Evolutionary conservation across 2,113 vertebrate species (phyloP).

Genomic region (Macrotis lagotis): DNA sequence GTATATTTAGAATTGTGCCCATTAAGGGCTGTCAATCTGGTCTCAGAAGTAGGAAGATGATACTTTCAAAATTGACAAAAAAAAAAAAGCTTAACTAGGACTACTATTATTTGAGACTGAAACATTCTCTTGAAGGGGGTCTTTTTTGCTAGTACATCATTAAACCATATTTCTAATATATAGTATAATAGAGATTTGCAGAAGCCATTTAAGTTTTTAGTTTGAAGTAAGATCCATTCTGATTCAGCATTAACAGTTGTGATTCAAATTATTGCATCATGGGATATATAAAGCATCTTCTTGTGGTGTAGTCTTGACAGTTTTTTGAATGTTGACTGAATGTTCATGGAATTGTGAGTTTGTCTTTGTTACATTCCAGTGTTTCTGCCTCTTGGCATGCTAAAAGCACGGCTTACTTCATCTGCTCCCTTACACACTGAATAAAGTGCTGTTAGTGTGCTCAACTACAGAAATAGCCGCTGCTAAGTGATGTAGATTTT

Average conservation of each 20-base stretch:
- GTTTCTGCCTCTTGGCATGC: conserved; percentile 93
- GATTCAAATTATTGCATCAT: conserved; percentile 87
- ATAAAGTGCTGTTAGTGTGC: conserved; percentile 90
- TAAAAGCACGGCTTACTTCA: conserved; percentile 89
- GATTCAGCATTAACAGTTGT: conserved; percentile 81
- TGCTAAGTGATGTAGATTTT: conserved; percentile 94
- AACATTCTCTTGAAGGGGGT: conserved; percentile 46
- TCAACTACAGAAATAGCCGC: conserved; percentile 92
- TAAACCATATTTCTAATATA: conserved; percentile 67
- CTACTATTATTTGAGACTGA: conserved; percentile 51
- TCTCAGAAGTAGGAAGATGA: conserved; percentile 70
- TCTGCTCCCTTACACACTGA: conserved; percentile 88
- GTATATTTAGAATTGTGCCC: conserved; percentile 46
- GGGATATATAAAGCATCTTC: conserved; percentile 91
- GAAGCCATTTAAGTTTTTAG: conserved; percentile 82
- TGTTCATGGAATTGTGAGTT: conserved; percentile 87
- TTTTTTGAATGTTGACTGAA: conserved; percentile 89
- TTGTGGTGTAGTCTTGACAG: conserved; percentile 86
- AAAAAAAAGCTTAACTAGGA: conserved; percentile 60
- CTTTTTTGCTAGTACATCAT: conserved; percentile 68
- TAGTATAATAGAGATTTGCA: conserved; percentile 82
- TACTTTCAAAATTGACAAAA: no score
- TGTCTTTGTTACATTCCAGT: conserved; percentile 98
- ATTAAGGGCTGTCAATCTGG: conserved; percentile 64
- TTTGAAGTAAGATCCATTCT: conserved; percentile 79